Evolutionary conservation across 2,888 invertebrate species (phyloP).

Genomic region (Synanthedon tipuliformis): DNA sequence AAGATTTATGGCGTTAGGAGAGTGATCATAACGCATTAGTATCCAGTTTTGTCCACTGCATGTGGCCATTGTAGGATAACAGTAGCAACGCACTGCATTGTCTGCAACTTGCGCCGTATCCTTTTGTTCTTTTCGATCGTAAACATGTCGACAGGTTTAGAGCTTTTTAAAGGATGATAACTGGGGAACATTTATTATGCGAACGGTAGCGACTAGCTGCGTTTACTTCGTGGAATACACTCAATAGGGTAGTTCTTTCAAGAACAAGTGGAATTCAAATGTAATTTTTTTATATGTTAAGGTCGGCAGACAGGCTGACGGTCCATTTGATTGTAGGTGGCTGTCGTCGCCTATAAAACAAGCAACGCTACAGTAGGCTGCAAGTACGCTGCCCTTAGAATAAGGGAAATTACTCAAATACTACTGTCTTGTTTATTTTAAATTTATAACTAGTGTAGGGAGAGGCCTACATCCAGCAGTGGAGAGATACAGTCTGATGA

Average conservation of each 20-base stretch:
- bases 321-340: too few relatives aligned
- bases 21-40: slow-evolving; percentile 66
- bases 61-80: slow-evolving; percentile 46
- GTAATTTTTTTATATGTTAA: background rate
- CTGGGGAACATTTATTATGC: slow-evolving; percentile 7
- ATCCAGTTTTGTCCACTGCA: slow-evolving; percentile 50
- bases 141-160: slow-evolving; percentile 63
- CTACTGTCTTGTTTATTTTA: too few relatives aligned
- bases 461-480: too few relatives aligned
- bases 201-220: slow-evolving; percentile 21
- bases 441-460: too few relatives aligned
- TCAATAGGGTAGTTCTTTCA: background rate
- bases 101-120: slow-evolving; percentile 5
- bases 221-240: slow-evolving; percentile 12
- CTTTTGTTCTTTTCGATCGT: slow-evolving; percentile 51
- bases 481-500: too few relatives aligned
- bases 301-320: too few relatives aligned
- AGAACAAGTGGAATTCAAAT: slow-evolving; percentile 5
- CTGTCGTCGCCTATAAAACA: too few relatives aligned
- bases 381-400: too few relatives aligned
- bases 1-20: slow-evolving; percentile 58
- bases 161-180: slow-evolving; percentile 1
- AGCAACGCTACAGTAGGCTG: too few relatives aligned
- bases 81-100: slow-evolving; percentile 22
- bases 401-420: too few relatives aligned